Evolutionary conservation across 1,140 invertebrate species (phyloP), one percentile per base, ranked within the genome.

Genomic region (Polypedilum vanderplanki): DNA sequence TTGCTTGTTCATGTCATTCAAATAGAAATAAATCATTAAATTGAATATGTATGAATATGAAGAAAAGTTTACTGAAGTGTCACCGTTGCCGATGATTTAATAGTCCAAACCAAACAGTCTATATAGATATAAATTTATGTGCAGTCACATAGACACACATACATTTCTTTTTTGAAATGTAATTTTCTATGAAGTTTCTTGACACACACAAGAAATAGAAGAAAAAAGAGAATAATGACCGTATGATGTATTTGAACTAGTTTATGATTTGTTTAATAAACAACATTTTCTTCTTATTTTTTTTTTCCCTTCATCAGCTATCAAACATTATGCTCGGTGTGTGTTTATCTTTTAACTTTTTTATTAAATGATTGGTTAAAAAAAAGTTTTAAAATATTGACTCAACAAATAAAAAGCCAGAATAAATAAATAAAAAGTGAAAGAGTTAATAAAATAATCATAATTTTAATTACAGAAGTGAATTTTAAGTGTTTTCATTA

Each of bases 241-340:
- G 5, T 3, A 33, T 33, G 24, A 33, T 33, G 24, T 33, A 33
- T 33, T 4, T 57, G 46, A 57, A 12, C 46, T 57, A 57, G 46
- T 57, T 57, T 57, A 57, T 57, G 46, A 57, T 57, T 57, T 57
- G 46, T 57, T 57, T 57, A 57, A n/a, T 57, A 57, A 57, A 57
- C 46, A 57, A 4, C 46, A 57, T 57, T 57, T 57, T 57, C 46
- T 57, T 57, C 46, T 57, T 57, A n/a, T 12, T 57, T 12, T 57
- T n/a, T 57, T 12, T 57, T 57, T n/a, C 12, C 46, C 12, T 57
- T 57, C 46, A 57, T 57, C 46, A 57, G 12, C 24, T 12, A 57
- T 57, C 46, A 57, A n/a, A 57, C n/a, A n/a, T n/a, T n/a, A n/a
- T n/a, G n/a, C n/a, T n/a, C n/a, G n/a, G n/a, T 57, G 46, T 57